A percentile compares a stretch with the other conserved stretches of the same genome.
These are phyloP conservation scores for Scaptomyza hsui DNA, from an alignment of 1,140 invertebrate genomes.

Conservation along the genomic window DNA sequence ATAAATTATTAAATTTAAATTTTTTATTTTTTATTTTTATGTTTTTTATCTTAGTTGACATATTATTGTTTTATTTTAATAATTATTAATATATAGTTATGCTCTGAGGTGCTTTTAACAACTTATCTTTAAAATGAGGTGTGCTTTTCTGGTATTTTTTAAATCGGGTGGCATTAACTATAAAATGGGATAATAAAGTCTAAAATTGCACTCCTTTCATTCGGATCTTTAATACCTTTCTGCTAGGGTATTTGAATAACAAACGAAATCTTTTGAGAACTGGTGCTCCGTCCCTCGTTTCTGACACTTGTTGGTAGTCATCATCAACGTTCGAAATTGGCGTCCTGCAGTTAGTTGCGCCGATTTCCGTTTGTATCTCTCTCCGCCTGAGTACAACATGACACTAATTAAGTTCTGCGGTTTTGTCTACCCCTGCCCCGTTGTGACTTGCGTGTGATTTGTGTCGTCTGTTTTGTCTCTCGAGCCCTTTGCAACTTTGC, in stretches of 20 bases:
- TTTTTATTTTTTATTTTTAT: no score
- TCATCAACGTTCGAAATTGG: slow-evolving; percentile 46
- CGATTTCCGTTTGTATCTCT: slow-evolving; percentile 74
- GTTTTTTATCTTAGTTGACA: no score
- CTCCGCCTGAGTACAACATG: slow-evolving; percentile 69
- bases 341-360: slow-evolving; percentile 62
- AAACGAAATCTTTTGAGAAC: slow-evolving; percentile 48
- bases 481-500: slow-evolving; percentile 67
- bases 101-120: no score
- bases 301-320: slow-evolving; percentile 46
- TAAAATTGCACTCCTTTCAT: no score
- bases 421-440: slow-evolving; percentile 19
- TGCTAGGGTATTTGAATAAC: slow-evolving; percentile 8
- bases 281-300: slow-evolving; percentile 17
- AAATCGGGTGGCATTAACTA: no score
- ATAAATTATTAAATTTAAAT: no score
- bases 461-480: slow-evolving; percentile 57
- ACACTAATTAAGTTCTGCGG: slow-evolving; percentile 80
- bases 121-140: no score
- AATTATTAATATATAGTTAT: no score
- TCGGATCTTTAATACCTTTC: neutral
- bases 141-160: no score
- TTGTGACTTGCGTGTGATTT: slow-evolving; percentile 66
- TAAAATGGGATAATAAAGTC: no score
- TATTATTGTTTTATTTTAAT: no score